Percentiles rank a stretch among this genome's conserved stretches.
These are phyloP conservation scores for Tipula helvola DNA, from an alignment of 2,888 invertebrate genomes.

Conservation along the genomic window DNA sequence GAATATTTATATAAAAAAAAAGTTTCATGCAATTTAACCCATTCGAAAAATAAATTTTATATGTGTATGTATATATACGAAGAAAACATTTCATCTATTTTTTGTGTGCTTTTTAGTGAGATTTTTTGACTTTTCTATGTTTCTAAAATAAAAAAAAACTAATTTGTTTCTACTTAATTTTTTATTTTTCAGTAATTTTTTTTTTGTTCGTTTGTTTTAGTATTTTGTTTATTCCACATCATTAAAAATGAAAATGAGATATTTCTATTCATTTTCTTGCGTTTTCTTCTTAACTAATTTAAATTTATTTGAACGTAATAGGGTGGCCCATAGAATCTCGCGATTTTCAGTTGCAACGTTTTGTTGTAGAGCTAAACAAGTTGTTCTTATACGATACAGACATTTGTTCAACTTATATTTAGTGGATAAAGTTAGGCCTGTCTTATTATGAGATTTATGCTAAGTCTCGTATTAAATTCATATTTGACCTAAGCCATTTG, in stretches of 20 bases:
- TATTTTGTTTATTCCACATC: background rate
- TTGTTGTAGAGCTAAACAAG: no score
- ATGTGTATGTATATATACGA: background rate
- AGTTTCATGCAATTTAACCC: background rate
- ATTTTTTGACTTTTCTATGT: background rate
- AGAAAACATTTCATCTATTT: background rate
- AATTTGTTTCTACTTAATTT: background rate
- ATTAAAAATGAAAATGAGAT: background rate
- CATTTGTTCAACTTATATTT: no score
- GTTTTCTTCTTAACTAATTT: background rate
- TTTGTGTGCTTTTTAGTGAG: background rate
- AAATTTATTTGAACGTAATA: background rate
- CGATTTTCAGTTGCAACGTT: background rate
- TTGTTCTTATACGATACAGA: no score
- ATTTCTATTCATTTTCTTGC: background rate
- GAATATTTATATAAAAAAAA: background rate
- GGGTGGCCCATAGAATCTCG: background rate
- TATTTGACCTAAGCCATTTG: no score
- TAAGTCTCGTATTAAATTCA: no score
- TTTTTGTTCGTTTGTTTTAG: background rate
- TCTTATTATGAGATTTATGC: no score
- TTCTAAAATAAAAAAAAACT: background rate
- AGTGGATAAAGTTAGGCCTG: no score
- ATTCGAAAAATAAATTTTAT: background rate
- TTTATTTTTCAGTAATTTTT: no score